phyloP scores from a whole-genome alignment of 1,140 invertebrate species.

The Neodiprion pinetum region DNA sequence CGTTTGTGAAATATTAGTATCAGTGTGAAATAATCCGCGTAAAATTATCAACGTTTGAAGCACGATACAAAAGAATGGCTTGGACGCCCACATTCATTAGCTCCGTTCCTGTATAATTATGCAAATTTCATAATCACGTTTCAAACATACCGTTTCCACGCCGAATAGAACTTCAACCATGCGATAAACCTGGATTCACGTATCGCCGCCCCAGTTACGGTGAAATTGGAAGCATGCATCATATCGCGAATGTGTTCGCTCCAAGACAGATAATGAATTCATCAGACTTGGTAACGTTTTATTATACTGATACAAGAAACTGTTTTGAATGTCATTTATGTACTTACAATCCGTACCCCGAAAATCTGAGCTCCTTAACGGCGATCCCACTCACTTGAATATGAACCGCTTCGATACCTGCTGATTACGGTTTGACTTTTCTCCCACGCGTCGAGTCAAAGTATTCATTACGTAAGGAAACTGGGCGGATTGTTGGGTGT shows the following conservation, averaged over 20 bases:
- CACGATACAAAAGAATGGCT: not conserved
- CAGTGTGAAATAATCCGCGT: no score
- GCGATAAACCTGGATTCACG: not conserved
- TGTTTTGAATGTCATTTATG: no score
- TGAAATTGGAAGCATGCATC: no score
- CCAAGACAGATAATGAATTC: no score
- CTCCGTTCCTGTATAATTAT: slow-evolving; percentile 5
- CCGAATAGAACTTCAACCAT: slow-evolving; percentile 30
- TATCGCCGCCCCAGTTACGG: no score
- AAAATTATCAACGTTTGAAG: no score
- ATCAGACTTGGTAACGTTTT: no score
- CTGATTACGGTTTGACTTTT: not conserved
- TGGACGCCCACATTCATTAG: not conserved
- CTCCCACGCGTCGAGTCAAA: not conserved
- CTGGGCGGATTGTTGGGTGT: not conserved
- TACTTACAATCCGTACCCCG: no score
- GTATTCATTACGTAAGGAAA: not conserved
- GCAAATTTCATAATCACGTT: slow-evolving; percentile 13
- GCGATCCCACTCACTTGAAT: not conserved
- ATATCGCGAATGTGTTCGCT: no score
- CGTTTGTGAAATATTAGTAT: no score
- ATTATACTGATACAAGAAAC: no score
- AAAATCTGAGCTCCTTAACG: no score
- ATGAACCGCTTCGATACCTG: not conserved
- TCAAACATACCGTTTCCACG: slow-evolving; percentile 11